Base-by-base conservation (phyloP, 1,140 invertebrate species). In the Coptotermes formosanus region DNA sequence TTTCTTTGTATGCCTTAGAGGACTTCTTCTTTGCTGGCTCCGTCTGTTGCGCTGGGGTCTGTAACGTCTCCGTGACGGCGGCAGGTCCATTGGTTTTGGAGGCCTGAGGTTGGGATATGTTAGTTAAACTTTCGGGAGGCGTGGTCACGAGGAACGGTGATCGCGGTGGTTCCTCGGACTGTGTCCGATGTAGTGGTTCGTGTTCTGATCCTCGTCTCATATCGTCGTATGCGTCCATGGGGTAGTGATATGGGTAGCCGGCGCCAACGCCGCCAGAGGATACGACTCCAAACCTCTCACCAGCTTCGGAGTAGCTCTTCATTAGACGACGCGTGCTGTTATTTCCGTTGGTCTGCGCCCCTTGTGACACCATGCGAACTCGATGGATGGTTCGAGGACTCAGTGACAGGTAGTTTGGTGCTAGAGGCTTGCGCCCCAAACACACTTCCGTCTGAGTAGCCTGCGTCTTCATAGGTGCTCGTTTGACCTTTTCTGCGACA, bases 371-470 rank as follows among this genome's bases (percentile, higher is more conserved):
- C 94, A 97, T 97, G 90, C 95, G 96, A 91, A 95, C 94, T 91
- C 93, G 92, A 84, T 93, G 93, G 38, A 93, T 92, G 3, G 93
- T 93, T 48, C 95, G 90, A 12, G 96, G 96, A 91, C 96, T 97
- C 11, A 97, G 90, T 19, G 95, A 96, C 86, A 96, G 91, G 88
- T 95, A 94, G 88, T 95, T 94, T 7, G 96, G 94, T 82, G 94
- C 93, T 14, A 94, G 90, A 25, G 94, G 93, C 90, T 96, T 95
- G 82, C 94, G 92, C 88, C 94, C 93, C 75, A 87, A 81, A 88
- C 93, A 93, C 44, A 94, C 92, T 90, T 98, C 97, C 44, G 97
- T 98, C 91, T 98, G 97, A 1, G 97, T 98, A 3, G 97, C 97
- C 92, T 98, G 97, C 1, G 97, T 97, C 89, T 97, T 96, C 96